Base-by-base conservation (phyloP, 1,140 invertebrate species). In the Pseudomyrmex flavicornis region DNA sequence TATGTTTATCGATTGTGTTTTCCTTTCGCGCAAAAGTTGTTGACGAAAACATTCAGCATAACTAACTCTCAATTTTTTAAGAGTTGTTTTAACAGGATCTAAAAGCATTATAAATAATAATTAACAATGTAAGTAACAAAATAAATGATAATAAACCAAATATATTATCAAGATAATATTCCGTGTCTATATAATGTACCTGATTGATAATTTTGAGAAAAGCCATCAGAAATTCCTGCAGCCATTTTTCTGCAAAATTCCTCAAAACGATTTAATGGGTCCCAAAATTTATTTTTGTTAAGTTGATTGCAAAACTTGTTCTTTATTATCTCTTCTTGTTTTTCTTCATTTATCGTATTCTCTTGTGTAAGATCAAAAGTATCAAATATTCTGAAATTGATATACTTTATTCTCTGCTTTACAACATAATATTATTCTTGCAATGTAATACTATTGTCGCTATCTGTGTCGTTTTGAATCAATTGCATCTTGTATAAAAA, bases 21-120 rank as follows among this genome's bases (percentile, higher is more conserved):
- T 35, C 15, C 7, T 58, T 26, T 46, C 10, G 8, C 63, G 44
- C 4, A 44, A 52, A 65, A 52, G 44, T 66, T 66, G 61, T 66
- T 52, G 46, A 52, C 46, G 61, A 26, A 65, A 76, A 76, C 46
- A 20, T 17, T 76, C 9, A 54, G 46, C 7, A 13, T 22, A 77
- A 8, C 1, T 8, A 26, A 44, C 1, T n/a, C 2, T 22, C 8
- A 77, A 56, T n/a, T n/a, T 77, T 22, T 46, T 56, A 1, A 44
- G 26, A 56, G 13, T 56, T 54, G 13, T 56, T 56, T 12, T 20
- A 68, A 69, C 8, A 58, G 75, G 75, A 77, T 56, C 75, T 77
- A 66, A 44, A 75, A 68, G 2, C 13, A 26, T 17, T 26, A 65
- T 13, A 52, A 63, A 26, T 63, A 22, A 74, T 17, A 17, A 2